Percentiles rank a stretch among this genome's conserved stretches.
Conservation (phyloP, 2,888 invertebrate species). For the Prenolepis imparis region DNA sequence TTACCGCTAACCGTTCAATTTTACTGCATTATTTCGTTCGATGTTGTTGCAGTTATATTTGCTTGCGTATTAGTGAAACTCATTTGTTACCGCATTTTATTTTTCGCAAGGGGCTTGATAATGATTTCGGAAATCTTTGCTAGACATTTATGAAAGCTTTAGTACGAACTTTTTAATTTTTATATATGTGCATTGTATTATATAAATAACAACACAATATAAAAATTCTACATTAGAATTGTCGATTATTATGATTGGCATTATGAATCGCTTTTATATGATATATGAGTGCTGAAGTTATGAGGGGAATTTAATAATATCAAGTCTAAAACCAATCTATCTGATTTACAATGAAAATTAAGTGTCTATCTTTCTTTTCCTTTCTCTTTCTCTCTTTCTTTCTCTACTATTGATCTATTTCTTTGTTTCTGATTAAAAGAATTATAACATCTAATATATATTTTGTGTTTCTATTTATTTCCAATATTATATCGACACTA, state of each 20-base stretch:
- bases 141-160: not conserved
- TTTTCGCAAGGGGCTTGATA: conserved; percentile 17
- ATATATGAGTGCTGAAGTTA: not conserved
- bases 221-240: conserved; percentile 4
- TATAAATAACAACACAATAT: not conserved
- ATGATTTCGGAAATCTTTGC: conserved; percentile 13
- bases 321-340: conserved; percentile 3
- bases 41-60: conserved; percentile 39
- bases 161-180: not conserved
- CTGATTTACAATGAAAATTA: conserved; percentile 30
- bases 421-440: not conserved
- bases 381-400: too few species aligned
- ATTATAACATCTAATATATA: not conserved
- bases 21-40: conserved; percentile 43
- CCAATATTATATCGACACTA: not conserved
- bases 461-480: conserved; percentile 34
- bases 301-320: not conserved
- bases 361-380: not conserved
- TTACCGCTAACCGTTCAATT: conserved; percentile 44
- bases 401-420: not conserved
- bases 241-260: conserved; percentile 3
- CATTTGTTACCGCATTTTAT: conserved; percentile 3
- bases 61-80: conserved; percentile 2
- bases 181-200: not conserved
- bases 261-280: not conserved